Evolutionary conservation across 2,797 vertebrate species (phyloP).

Genomic region (Phalanger gymnotis): DNA sequence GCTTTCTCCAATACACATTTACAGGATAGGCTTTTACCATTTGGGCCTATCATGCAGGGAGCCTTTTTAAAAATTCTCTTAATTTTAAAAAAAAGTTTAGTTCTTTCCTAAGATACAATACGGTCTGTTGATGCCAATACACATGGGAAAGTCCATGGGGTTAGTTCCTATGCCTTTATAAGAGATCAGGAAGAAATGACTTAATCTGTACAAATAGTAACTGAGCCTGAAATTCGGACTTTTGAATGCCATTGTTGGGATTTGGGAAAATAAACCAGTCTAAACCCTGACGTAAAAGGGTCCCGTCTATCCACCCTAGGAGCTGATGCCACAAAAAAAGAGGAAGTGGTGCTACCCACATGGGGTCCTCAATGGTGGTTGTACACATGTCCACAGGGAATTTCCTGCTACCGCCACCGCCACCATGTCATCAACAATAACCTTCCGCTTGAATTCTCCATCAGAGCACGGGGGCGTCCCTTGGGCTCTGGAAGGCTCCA

Average conservation of each 20-base stretch:
- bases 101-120: not conserved
- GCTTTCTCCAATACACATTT: not conserved
- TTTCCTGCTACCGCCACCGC: not conserved
- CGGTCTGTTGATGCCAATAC: not conserved
- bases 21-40: not conserved
- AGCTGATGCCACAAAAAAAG: not conserved
- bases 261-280: not conserved
- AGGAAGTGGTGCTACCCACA: not conserved
- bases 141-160: not conserved
- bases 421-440: not conserved
- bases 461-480: not conserved
- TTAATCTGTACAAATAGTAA: not conserved
- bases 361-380: not conserved
- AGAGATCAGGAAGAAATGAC: not conserved
- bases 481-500: not conserved
- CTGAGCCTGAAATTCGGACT: not conserved
- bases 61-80: not conserved
- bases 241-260: not conserved
- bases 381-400: not conserved
- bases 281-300: not conserved
- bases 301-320: not conserved
- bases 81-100: not conserved
- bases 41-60: not conserved
- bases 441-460: not conserved
- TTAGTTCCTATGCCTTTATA: not conserved